A percentile compares a stretch with the other conserved stretches of the same genome.
Conservation (phyloP, 2,113 vertebrate genomes). For the Rallus limicola region DNA sequence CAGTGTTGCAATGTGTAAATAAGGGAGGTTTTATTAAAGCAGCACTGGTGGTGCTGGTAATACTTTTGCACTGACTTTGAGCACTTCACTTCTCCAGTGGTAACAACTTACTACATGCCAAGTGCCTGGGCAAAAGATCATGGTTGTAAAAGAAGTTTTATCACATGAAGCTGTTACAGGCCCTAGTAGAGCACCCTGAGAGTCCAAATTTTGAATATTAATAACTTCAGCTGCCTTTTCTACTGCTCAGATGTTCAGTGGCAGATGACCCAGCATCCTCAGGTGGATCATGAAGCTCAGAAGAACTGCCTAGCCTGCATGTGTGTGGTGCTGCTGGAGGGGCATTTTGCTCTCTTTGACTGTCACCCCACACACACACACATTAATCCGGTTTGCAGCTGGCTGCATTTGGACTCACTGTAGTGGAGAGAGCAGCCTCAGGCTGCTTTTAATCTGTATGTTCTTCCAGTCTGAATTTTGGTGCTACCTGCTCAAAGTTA, state of each 20-base stretch:
- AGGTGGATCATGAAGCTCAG: neutral
- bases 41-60: neutral
- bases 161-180: neutral
- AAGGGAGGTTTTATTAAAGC: neutral
- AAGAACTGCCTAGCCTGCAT: neutral
- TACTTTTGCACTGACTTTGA: neutral
- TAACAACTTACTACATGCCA: neutral
- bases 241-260: neutral
- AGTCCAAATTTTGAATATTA: neutral
- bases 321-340: rapidly evolving
- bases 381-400: neutral
- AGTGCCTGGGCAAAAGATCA: neutral
- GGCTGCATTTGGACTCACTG: neutral
- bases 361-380: neutral
- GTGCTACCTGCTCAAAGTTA: neutral
- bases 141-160: neutral
- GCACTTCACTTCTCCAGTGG: neutral
- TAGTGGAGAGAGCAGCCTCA: neutral
- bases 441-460: neutral
- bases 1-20: neutral
- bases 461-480: neutral
- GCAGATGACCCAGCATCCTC: neutral
- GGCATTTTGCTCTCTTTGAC: neutral
- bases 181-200: neutral
- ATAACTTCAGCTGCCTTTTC: neutral